Evolutionary conservation across 2,113 vertebrate species (phyloP), one percentile per base, ranked within the genome.

Genomic region (Gracilinanus agilis): DNA sequence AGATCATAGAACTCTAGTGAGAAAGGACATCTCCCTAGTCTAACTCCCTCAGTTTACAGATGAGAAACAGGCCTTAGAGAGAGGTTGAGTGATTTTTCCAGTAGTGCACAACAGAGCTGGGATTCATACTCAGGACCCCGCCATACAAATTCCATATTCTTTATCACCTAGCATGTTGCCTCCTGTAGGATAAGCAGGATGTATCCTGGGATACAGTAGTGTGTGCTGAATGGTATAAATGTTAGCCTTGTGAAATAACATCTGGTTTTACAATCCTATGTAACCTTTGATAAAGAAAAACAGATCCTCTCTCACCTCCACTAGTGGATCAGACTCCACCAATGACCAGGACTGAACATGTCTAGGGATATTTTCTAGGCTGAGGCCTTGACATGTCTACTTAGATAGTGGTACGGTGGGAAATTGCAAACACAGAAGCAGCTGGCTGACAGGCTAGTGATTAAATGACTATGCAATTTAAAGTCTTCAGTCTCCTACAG

Each of bases 351-450:
- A 8, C 53, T 0, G 13, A 56, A 56, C 24, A 34, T 1, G 29
- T 13, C 25, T 3, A 29, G 8, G 24, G 11, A 1, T 58, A 56
- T 61, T 13, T 53, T 34, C 25, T 19, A 16, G 83, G 25, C 44
- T 12, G 44, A 44, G 0, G 0, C 56, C 83, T 96, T 8, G 54
- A 16, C 44, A 53, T 34, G 44, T 88, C 44, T n/a, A 24, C 23
- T 55, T 54, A 55, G 25, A 92, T 2, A 25, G 1, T 44, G 11
- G 6, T 3, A 13, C 49, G 94, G 90, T 27, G 3, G 40, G 96
- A 96, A 97, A 95, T 58, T 8, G 40, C 40, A 90, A 61, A 90
- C 90, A 40, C 34, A 92, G 53, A 93, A 2, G 9, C 92, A 91
- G 58, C 27, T 58, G 44, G 9, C 44, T 12, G 55, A 90, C 54